Evolutionary conservation across 2,113 vertebrate species (phyloP), one percentile per base, ranked within the genome.

Genomic region (Myotis lucifugus): DNA sequence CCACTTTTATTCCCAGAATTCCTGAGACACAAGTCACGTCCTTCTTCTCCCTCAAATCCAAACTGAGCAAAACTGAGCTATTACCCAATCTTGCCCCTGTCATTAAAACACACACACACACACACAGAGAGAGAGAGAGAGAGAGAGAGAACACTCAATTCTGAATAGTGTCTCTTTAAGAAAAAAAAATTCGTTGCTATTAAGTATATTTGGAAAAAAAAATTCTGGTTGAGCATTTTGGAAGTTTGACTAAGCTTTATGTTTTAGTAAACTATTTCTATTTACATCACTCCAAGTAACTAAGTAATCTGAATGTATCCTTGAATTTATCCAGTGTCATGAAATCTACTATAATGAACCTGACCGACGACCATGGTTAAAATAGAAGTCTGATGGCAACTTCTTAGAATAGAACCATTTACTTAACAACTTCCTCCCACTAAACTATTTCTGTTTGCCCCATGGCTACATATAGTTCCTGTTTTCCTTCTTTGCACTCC

Each of bases 341-440:
- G 4, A 94, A 97, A 94, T 82, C 61, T 52, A 92, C 67, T 90
- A 88, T 46, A 81, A 95, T 54, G 78, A 88, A 95, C 89, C 81
- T 95, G 93, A 90, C 72, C 95, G 88, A 61, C 91, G 86, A 88
- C 91, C 89, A 94, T 67, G 52, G 54, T 90, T 95, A 25, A 77
- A 92, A 95, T 92, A 90, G 72, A 95, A 91, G 64, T 72, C 37
- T 94, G 84, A 95, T 82, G n/a, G 59, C 72, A 94, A 82, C 6
- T 52, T 85, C 95, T 97, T 90, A 96, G 88, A 96, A 94, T 94
- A 95, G 95, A 94, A 85, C 34, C 46, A 85, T 96, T 90, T 92
- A 83, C 77, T 95, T 92, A 92, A 96, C 89, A 95, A 95, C 95
- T 94, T 96, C 88, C 91, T 96, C 91, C 89, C 95, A 78, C 67